Conservation (phyloP, 2,113 vertebrate species). For the Anseranas semipalmata region DNA sequence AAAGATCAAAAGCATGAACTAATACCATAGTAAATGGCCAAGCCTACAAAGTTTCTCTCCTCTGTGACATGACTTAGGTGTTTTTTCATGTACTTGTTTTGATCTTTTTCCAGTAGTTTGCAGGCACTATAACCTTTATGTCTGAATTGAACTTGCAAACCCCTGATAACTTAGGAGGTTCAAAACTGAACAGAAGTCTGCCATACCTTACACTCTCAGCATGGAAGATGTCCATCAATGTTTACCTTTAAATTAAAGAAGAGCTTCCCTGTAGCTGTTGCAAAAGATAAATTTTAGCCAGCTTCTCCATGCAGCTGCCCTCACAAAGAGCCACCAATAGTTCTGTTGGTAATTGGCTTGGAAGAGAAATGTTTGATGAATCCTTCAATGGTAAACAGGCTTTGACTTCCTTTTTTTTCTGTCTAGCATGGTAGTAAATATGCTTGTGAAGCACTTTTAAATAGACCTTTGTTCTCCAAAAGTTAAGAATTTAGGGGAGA, state of each 20-base stretch:
- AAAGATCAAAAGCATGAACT: slow-evolving; percentile 19
- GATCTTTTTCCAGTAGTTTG: not conserved
- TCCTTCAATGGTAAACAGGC: not conserved
- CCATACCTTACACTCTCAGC: not conserved
- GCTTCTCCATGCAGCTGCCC: not conserved
- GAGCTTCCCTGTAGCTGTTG: not conserved
- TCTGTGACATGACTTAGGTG: not conserved
- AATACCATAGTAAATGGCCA: not conserved
- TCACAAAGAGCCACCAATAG: not conserved
- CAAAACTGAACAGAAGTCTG: not conserved
- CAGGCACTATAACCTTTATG: not conserved
- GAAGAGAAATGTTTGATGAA: not conserved
- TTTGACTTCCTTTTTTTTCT: not conserved
- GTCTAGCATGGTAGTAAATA: not conserved
- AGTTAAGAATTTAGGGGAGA: not conserved
- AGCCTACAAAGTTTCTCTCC: not conserved
- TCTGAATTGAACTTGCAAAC: not conserved
- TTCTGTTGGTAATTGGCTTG: not conserved
- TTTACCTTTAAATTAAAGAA: not conserved
- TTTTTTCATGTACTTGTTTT: not conserved
- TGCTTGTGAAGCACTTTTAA: not conserved
- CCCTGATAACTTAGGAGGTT: not conserved
- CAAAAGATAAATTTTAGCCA: not conserved
- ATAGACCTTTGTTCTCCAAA: not conserved
- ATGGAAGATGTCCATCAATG: not conserved